These are phyloP conservation scores for Athalia circularis DNA, from an alignment of 2,888 invertebrate species.

Conservation along the genomic window DNA sequence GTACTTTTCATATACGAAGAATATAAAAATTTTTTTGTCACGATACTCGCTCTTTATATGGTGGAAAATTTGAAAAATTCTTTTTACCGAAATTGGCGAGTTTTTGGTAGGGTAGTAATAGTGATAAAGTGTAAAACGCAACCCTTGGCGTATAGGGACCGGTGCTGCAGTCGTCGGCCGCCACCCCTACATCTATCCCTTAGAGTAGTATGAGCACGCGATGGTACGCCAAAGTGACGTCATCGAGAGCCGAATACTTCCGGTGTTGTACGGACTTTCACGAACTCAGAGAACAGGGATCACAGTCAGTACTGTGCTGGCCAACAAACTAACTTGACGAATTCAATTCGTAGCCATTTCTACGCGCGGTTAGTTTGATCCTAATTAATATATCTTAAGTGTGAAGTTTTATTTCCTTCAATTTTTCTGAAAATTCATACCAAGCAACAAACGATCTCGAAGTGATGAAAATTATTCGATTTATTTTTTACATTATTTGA, in stretches of 20 bases:
- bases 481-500: too few relatives aligned
- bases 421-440: too few relatives aligned
- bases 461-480: too few relatives aligned
- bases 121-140: neutral
- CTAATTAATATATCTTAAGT: neutral
- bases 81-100: neutral
- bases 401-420: neutral
- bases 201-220: conserved; percentile 70
- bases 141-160: conserved; percentile 30
- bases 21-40: too few relatives aligned
- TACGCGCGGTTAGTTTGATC: neutral
- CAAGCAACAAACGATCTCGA: too few relatives aligned
- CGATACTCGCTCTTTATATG: too few relatives aligned
- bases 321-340: conserved; percentile 43
- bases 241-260: conserved; percentile 57
- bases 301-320: conserved; percentile 39
- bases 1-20: too few relatives aligned
- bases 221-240: conserved; percentile 71
- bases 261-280: conserved; percentile 63
- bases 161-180: conserved; percentile 49
- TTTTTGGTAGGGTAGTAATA: neutral
- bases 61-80: neutral
- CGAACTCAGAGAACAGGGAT: conserved; percentile 52
- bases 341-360: conserved; percentile 26
- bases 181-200: conserved; percentile 58